Conservation (phyloP, 92 coral and sea anemone species). For the Meandrina meandrites region DNA sequence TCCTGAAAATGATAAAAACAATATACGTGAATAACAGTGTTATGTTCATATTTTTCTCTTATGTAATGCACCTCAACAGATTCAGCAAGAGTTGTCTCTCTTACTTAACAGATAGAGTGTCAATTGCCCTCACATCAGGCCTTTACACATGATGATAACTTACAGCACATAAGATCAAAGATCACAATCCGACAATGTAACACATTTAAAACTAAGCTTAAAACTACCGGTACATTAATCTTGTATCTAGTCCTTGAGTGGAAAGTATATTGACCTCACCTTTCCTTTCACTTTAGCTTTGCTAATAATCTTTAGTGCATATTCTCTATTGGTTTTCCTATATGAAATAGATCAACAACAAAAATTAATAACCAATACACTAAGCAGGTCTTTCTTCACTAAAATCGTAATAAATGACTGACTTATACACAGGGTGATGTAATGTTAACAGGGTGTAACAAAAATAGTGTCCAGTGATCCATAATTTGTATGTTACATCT, state of each 20-base stretch:
- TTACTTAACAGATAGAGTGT: neutral
- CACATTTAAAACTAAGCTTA: too few species aligned
- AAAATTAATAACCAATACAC: neutral
- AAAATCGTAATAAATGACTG: too few species aligned
- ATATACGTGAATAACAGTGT: neutral
- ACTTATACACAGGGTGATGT: too few species aligned
- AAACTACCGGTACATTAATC: neutral
- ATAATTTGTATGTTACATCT: too few species aligned
- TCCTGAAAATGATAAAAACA: conserved; percentile 76
- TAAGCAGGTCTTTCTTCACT: neutral
- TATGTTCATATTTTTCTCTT: too few species aligned
- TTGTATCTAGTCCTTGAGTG: too few species aligned
- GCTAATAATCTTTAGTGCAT: conserved; percentile 92
- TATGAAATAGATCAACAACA: neutral
- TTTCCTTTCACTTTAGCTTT: conserved; percentile 98
- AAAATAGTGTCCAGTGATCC: neutral
- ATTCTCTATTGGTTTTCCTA: conserved; percentile 94
- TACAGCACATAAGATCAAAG: too few species aligned
- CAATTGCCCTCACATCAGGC: neutral
- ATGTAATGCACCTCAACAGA: too few species aligned
- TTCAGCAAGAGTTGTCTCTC: neutral
- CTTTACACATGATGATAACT: too few species aligned
- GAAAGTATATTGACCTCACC: conserved; percentile 48
- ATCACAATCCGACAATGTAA: too few species aligned
- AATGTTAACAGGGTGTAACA: neutral